A percentile compares a stretch with the other conserved stretches of the same genome.
These are phyloP conservation scores for Propsilocerus akamusi DNA, from an alignment of 1,140 invertebrate genomes.

Conservation along the genomic window DNA sequence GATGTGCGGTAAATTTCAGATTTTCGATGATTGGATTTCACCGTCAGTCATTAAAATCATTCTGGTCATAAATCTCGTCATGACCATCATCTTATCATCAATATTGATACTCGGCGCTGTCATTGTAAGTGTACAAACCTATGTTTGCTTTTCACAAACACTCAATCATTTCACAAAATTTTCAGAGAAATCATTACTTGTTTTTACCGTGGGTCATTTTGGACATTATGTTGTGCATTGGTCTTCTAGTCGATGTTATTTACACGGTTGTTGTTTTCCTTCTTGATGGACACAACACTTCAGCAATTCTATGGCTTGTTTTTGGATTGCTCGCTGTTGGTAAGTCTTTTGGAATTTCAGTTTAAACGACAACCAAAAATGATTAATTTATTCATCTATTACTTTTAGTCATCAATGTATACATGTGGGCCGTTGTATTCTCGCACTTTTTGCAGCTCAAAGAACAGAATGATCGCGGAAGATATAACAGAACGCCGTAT, in stretches of 20 bases:
- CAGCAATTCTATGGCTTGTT: constrained; percentile 36
- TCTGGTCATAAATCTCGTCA: constrained; percentile 55
- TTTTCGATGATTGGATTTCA: constrained; percentile 21
- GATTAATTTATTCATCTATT: constrained; percentile 9
- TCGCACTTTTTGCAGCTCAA: constrained; percentile 53
- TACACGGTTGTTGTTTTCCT: constrained; percentile 55
- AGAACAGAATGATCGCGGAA: constrained; percentile 40
- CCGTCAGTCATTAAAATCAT: constrained; percentile 48
- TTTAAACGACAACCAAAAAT: constrained; percentile 2
- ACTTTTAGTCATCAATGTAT: constrained; percentile 43
- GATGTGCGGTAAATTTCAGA: constrained; percentile 8
- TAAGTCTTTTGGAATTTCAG: constrained; percentile 22
- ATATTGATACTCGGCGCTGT: constrained; percentile 53
- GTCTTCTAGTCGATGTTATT: constrained; percentile 49
- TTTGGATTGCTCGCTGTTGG: constrained; percentile 38
- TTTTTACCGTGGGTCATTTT: constrained; percentile 68
- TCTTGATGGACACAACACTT: constrained; percentile 32
- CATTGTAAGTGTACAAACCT: constrained; percentile 32
- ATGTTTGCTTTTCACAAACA: background rate
- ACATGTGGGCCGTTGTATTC: constrained; percentile 60
- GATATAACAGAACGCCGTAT: constrained; percentile 44
- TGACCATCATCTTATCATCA: constrained; percentile 58
- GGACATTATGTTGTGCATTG: constrained; percentile 53
- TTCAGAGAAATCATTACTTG: constrained; percentile 53
- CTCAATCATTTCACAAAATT: constrained; percentile 11